phyloP scores from a whole-genome alignment of 2,113 vertebrate genomes.

The Benitochromis conjunctus region DNA sequence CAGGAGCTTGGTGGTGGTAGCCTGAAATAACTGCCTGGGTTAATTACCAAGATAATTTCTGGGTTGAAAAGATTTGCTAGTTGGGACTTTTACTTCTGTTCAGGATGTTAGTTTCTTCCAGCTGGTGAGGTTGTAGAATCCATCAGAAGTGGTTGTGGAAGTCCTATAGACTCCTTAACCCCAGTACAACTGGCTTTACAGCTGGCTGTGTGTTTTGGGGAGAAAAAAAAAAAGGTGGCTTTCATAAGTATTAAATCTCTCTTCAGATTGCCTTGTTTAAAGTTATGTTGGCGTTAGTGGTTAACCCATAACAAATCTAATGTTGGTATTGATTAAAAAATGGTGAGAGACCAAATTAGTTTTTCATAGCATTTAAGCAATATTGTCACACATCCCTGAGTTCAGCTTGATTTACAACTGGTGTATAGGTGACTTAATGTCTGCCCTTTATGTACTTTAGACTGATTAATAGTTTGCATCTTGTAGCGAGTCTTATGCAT shows the following conservation, averaged over 20 bases:
- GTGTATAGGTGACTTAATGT: neutral
- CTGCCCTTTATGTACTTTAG: too few relatives aligned
- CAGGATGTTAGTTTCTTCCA: neutral
- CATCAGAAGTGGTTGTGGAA: neutral
- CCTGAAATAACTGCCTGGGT: neutral
- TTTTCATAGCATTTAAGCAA: neutral
- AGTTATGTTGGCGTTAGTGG: neutral
- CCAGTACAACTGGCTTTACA: neutral
- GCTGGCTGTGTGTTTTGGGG: too few relatives aligned
- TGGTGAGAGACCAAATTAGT: neutral
- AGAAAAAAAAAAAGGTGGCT: neutral
- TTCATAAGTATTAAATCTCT: neutral
- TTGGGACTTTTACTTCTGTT: neutral
- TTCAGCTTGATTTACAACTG: neutral
- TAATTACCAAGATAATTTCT: neutral
- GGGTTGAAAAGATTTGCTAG: neutral
- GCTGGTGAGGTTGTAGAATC: neutral
- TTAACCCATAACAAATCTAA: neutral
- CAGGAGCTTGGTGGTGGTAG: neutral
- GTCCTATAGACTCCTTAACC: neutral
- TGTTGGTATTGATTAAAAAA: neutral
- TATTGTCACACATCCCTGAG: neutral
- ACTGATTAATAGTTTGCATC: too few relatives aligned
- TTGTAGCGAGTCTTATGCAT: neutral
- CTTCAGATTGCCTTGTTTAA: neutral